Evolutionary conservation across 2,888 invertebrate species (phyloP).

Genomic region (Lysandra bellargus): DNA sequence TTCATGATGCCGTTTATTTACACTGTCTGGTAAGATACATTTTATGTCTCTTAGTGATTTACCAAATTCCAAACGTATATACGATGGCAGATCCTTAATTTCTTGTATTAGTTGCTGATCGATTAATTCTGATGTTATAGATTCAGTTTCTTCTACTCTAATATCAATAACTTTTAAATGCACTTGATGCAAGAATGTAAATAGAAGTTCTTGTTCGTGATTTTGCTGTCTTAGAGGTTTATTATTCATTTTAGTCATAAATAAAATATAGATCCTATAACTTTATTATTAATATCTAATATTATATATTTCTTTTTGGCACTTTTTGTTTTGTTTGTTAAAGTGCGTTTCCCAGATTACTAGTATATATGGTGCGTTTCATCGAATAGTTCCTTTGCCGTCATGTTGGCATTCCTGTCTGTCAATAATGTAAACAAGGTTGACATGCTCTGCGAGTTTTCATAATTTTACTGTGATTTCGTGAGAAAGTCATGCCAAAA

Average conservation of each 20-base stretch:
- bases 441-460: too few relatives aligned
- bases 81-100: slow-evolving; percentile 46
- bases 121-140: slow-evolving; percentile 48
- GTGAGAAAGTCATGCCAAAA: too few relatives aligned
- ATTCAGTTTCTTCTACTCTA: slow-evolving; percentile 35
- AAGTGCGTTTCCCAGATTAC: too few relatives aligned
- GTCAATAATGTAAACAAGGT: too few relatives aligned
- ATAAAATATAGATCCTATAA: too few relatives aligned
- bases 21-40: slow-evolving; percentile 53
- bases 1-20: slow-evolving; percentile 54
- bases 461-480: too few relatives aligned
- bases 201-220: slow-evolving; percentile 33
- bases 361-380: too few relatives aligned
- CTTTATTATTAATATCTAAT: too few relatives aligned
- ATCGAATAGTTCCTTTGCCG: too few relatives aligned
- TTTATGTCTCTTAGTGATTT: slow-evolving; percentile 61
- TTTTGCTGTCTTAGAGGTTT: not conserved
- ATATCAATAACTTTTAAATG: slow-evolving; percentile 39
- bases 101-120: slow-evolving; percentile 57
- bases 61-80: slow-evolving; percentile 56
- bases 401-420: too few relatives aligned
- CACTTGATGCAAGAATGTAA: slow-evolving; percentile 42
- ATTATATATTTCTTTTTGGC: too few relatives aligned
- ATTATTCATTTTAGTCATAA: not conserved
- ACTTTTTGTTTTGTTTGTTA: too few relatives aligned